Base-by-base conservation (phyloP, 2,113 vertebrate genomes). In the Microtus pennsylvanicus region DNA sequence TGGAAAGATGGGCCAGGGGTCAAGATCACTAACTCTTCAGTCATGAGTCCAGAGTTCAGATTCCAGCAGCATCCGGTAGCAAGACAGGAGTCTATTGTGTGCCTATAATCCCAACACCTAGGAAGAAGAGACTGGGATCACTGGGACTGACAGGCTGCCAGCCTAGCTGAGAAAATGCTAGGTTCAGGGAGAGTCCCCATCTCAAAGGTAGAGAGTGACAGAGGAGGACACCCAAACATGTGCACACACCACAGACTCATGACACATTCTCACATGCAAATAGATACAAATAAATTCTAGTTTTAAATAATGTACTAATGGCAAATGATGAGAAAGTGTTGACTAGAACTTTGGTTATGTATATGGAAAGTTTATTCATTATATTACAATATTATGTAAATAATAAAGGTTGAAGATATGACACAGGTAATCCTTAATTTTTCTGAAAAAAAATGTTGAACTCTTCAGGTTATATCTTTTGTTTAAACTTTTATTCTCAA, bases 401-500 rank as follows among this genome's bases (percentile, higher is more conserved):
- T 61, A 87, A 81, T 94, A 87, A 38, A 42, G 6, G 35, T 61
- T 45, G 72, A 87, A 87, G 4, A 1, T 42, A 77, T 63, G 6
- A 87, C 24, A 5, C n/a, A 28, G 22, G 55, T 61, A 42, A 75
- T 85, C n/a, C 65, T 52, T 69, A 70, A 70, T 81, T 30, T 7
- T 7, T 82, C 88, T 75, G 33, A 11, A 47, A 58, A 58, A 74
- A 82, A 33, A 45, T 45, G 38, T 30, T 85, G 61, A 85, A 65
- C 38, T 33, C 26, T 47, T 86, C 28, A 67, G 50, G 16, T 65
- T 67, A 45, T 75, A 50, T 74, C 24, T 5, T 55, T 78, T 14
- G 22, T 65, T 17, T 45, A 80, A 28, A 80, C 14, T 74, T 95
- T 63, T 21, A 78, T 90, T 94, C 16, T 94, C 42, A 91, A 93